Conservation (phyloP, 2,888 invertebrate species). For the Mythimna vitellina region DNA sequence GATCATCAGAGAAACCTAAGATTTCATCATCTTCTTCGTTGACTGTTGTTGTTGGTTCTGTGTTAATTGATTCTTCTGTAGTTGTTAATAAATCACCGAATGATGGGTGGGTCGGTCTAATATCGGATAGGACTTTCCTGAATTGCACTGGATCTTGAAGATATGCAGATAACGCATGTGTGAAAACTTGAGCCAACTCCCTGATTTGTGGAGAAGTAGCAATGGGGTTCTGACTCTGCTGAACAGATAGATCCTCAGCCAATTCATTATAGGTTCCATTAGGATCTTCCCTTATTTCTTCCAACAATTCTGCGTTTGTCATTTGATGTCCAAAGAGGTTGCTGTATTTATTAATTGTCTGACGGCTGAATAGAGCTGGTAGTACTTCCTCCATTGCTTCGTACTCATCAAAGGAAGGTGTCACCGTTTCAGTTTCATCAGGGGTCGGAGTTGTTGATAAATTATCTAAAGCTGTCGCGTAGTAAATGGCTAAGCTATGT, state of each 20-base stretch:
- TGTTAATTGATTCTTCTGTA: constrained; percentile 82
- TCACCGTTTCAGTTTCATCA: constrained; percentile 79
- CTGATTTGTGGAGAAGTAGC: constrained; percentile 92
- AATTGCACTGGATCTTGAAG: constrained; percentile 96
- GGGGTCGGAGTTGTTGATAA: constrained; percentile 84
- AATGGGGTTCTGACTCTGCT: constrained; percentile 92
- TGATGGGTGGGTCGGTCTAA: constrained; percentile 95
- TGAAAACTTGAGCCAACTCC: constrained; percentile 96
- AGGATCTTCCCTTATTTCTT: constrained; percentile 84
- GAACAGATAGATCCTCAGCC: constrained; percentile 90
- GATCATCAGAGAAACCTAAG: constrained; percentile 94
- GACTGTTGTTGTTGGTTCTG: constrained; percentile 91
- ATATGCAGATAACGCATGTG: constrained; percentile 95
- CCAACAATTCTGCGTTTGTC: constrained; percentile 80
- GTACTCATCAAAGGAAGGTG: constrained; percentile 78
- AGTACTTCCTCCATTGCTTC: constrained; percentile 87
- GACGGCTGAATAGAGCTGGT: constrained; percentile 92
- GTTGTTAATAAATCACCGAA: constrained; percentile 82
- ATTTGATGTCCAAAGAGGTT: constrained; percentile 81
- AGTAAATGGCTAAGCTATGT: constrained; percentile 95
- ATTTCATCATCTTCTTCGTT: constrained; percentile 94
- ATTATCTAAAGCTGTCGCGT: constrained; percentile 93
- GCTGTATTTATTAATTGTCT: constrained; percentile 92
- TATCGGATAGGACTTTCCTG: constrained; percentile 93
- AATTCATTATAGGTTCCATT: constrained; percentile 86